Evolutionary conservation across 2,888 invertebrate species (phyloP), one percentile per base, ranked within the genome.

Genomic region (Ophion ellenae): DNA sequence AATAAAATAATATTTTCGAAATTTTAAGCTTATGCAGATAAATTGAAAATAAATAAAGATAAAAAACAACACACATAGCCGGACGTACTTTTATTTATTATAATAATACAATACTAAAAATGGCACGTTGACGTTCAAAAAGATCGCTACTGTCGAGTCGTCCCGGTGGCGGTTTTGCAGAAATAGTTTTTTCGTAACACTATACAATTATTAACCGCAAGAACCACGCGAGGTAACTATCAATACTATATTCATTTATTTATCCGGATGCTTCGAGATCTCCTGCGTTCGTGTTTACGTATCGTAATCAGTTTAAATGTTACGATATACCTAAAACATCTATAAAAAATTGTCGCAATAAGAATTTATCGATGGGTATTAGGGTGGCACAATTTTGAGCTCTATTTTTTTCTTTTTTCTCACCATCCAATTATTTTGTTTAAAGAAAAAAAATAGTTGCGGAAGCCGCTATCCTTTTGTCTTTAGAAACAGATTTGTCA

Each of bases 41-140:
- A 28, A 28, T 2, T 28, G 28, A 28, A 1, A 28, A 28, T 28
- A 28, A 28, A 28, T 2, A 0, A 28, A 28, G 28, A 28, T n/a
- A n/a, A 28, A 28, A 17, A n/a, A 32, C 11, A 0, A 61, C 20
- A 17, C 45, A 4, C 45, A 47, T 40, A n/a, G 45, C 63, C 63
- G n/a, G 63, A 28, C 24, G 17, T 20, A 47, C n/a, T 75, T 76
- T 86, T 85, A 86, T 80, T 86, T 10, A 45, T 69, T 59, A 77
- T 83, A 77, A 83, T 86, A 61, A 63, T 76, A 86, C 85, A 80
- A 75, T 80, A 74, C 81, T 83, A 77, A 80, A 81, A 86, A 86
- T 81, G 79, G 80, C 83, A 71, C 76, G 71, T 47, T 71, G 67
- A 66, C 79, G 64, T 61, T 76, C 76, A 81, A 40, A 75, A 80